Percentiles rank a stretch among this genome's conserved stretches.
Evolutionary conservation across 1,140 invertebrate genomes (phyloP).

Genomic region (Lordiphosa collinella): DNA sequence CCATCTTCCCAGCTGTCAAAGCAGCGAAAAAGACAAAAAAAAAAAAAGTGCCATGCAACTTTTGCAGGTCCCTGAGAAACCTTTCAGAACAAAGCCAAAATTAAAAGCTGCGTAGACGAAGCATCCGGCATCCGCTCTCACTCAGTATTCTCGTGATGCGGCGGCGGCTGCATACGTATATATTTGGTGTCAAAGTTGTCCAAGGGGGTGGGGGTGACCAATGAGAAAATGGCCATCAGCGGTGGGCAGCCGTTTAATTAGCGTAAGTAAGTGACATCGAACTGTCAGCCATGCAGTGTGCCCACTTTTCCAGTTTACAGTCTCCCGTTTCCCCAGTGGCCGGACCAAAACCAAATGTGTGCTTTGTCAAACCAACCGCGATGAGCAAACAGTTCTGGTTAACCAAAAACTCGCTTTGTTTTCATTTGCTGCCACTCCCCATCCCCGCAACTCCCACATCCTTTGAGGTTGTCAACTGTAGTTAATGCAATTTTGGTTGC

Average conservation of each 20-base stretch:
- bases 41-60: slow-evolving; percentile 12
- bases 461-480: slow-evolving; percentile 10
- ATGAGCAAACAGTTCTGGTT: slow-evolving; percentile 55
- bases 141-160: no score
- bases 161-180: slow-evolving; percentile 11
- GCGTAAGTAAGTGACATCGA: slow-evolving; percentile 69
- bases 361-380: slow-evolving; percentile 56
- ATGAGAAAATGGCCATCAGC: slow-evolving; percentile 12
- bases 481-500: slow-evolving; percentile 4
- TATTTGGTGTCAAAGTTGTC: slow-evolving; percentile 51
- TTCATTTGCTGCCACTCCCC: slow-evolving; percentile 7
- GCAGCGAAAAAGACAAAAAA: neutral
- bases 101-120: slow-evolving; percentile 40
- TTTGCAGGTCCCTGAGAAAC: neutral
- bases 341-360: slow-evolving; percentile 6
- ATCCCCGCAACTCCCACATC: neutral
- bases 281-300: slow-evolving; percentile 27
- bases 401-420: slow-evolving; percentile 6
- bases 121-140: neutral
- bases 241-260: slow-evolving; percentile 58
- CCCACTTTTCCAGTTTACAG: neutral
- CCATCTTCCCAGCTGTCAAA: neutral
- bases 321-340: no score
- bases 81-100: slow-evolving; percentile 36
- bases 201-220: slow-evolving; percentile 15